Conservation (phyloP, 1,140 invertebrate genomes). For the Cyclina sinensis region DNA sequence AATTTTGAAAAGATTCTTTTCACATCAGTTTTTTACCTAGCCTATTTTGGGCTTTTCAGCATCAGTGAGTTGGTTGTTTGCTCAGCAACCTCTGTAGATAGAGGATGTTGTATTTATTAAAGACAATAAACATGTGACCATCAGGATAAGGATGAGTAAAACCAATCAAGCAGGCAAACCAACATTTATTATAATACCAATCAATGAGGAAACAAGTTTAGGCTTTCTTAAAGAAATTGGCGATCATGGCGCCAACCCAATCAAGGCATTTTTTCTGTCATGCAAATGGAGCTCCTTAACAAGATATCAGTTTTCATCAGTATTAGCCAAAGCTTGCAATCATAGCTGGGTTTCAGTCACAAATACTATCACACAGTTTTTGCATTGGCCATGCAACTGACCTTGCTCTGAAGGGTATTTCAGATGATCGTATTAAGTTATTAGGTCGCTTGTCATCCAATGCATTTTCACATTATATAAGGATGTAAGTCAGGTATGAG, state of each 20-base stretch:
- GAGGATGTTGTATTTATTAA: background rate
- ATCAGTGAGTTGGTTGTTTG: background rate
- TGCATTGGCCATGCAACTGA: background rate
- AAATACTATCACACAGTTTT: background rate
- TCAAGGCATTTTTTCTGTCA: background rate
- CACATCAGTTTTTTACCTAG: conserved; percentile 1
- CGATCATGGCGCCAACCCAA: background rate
- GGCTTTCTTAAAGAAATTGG: background rate
- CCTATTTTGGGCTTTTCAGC: conserved; percentile 18
- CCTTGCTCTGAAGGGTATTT: background rate
- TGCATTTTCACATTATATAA: too few relatives aligned
- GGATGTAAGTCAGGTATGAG: too few relatives aligned
- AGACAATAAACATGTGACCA: background rate
- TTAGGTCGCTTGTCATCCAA: background rate
- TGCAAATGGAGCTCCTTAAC: background rate
- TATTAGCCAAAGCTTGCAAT: background rate
- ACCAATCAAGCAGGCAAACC: conserved; percentile 19
- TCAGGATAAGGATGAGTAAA: background rate
- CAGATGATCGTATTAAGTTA: background rate
- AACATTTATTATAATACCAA: background rate
- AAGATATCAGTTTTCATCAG: too few relatives aligned
- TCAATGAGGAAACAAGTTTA: background rate
- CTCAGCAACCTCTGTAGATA: background rate
- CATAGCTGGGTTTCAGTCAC: background rate
- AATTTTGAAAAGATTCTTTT: background rate